Percentiles rank a stretch among this genome's conserved stretches.
phyloP scores from a whole-genome alignment of 2,113 vertebrate genomes.

The Ptychochromis oligacanthus region DNA sequence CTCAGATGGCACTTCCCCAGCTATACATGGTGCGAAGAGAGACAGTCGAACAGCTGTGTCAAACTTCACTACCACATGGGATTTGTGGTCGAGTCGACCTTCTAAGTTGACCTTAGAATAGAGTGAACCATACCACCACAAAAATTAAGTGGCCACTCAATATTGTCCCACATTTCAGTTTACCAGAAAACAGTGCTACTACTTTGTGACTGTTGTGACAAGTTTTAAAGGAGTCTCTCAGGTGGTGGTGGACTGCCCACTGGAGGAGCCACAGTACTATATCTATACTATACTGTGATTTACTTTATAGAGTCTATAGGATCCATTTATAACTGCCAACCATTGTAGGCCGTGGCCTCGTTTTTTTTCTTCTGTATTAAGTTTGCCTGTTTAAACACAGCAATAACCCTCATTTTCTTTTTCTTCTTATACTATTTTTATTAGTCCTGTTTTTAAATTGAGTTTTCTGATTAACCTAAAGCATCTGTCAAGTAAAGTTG shows the following conservation, averaged over 20 bases:
- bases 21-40: no score
- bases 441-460: not conserved
- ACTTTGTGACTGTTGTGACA: not conserved
- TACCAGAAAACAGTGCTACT: not conserved
- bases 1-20: no score
- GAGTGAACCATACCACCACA: not conserved
- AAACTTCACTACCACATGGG: no score
- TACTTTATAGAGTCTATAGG: not conserved
- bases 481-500: conserved; percentile 7
- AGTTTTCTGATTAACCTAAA: not conserved
- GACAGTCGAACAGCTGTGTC: no score
- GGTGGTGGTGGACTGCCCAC: conserved; percentile 2
- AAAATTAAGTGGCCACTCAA: not conserved
- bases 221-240: conserved; percentile 1
- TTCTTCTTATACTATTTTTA: not conserved
- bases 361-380: conserved; percentile 27
- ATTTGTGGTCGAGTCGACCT: no score
- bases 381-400: not conserved
- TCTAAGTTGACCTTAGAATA: not conserved
- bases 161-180: conserved; percentile 4
- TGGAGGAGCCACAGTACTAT: conserved; percentile 16
- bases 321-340: conserved; percentile 53
- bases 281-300: conserved; percentile 33
- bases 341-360: not conserved
- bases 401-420: not conserved